Base-by-base conservation (phyloP, 2,888 invertebrate genomes). In the Penaeus monodon region DNA sequence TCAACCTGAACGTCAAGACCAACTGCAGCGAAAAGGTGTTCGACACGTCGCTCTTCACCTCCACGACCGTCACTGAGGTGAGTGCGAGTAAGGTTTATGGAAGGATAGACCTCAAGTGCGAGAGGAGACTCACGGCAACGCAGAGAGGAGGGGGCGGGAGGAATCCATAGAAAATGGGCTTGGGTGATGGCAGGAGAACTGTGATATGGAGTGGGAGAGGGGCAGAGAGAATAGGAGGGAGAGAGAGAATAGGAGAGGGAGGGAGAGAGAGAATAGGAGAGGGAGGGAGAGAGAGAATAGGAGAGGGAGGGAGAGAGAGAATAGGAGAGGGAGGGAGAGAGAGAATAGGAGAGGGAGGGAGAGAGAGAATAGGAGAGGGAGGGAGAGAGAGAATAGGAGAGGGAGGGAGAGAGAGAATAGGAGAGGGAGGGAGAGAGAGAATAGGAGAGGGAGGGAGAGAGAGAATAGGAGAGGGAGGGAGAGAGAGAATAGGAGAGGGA, bases 1-100 rank as follows among this genome's bases (percentile, higher is more conserved):
- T 84, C 64, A 84, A 84, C 73, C 8, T n/a, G 22, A 38, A 57
- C 6, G 70, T 10, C 44, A 66, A 63, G 3, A 14, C 49, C 6
- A 22, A 57, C 49, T 89, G 89, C 81, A 68, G 66, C 14, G 81
- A 88, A 7, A 88, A 84, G 85, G 88, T 88, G 24, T 89, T 88
- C 38, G 89, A 89, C 63, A 84, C 73, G 2, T 86, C 86, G 17
- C 49, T 88, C 17, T 88, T 89, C 77, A 49, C 64, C 14, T 82
- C 86, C 27, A 87, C 88, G 70, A 86, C 85, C 27, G 88, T 88
- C 20, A 85, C 88, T 78, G 89, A 89, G 78, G 89, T 87, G 27
- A 80, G 85, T 38, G 4, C 33, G 33, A 38, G 33, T 6, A 38
- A 38, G 33, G 33, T 2, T 4, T 38, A 38, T 38, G 33, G 33